These are phyloP conservation scores for Drosophila grimshawi DNA, from an alignment of 1,140 invertebrate genomes.

Conservation along the genomic window DNA sequence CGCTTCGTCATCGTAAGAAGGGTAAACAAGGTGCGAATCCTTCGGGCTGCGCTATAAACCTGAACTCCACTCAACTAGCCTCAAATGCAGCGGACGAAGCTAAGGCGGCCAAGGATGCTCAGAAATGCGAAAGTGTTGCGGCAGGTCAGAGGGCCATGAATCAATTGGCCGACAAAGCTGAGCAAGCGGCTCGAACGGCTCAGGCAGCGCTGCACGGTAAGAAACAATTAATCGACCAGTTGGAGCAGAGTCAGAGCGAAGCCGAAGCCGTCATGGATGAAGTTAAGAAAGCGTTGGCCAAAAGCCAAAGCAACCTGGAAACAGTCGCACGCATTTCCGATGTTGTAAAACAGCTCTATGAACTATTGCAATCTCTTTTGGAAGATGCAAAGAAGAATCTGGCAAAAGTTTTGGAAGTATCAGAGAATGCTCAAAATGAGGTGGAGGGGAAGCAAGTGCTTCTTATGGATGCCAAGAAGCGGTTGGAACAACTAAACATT, in stretches of 20 bases:
- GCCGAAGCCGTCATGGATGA: conserved; percentile 27
- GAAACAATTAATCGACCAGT: conserved; percentile 34
- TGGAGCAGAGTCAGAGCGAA: conserved; percentile 14
- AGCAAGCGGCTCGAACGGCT: conserved; percentile 40
- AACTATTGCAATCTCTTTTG: conserved; percentile 7
- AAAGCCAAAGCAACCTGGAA: not conserved
- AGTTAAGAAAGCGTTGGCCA: conserved; percentile 1
- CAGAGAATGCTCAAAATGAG: not conserved
- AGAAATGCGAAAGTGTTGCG: conserved; percentile 5
- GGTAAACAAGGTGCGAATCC: not conserved
- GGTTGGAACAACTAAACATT: conserved; percentile 10
- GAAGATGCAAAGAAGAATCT: not conserved
- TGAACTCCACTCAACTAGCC: conserved; percentile 34
- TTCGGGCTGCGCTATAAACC: conserved; percentile 14
- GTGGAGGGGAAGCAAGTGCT: conserved; percentile 19
- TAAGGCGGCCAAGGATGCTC: conserved; percentile 36
- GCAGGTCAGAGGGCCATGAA: conserved; percentile 19
- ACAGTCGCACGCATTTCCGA: not conserved
- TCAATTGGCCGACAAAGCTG: conserved; percentile 32
- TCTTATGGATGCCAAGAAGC: not conserved
- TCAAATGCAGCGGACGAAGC: conserved; percentile 25
- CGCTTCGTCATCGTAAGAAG: not conserved
- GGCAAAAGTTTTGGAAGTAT: not conserved
- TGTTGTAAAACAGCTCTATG: not conserved
- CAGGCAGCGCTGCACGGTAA: conserved; percentile 32